Conservation (phyloP, 2,797 vertebrate species). For the Melanotaenia nigrans region DNA sequence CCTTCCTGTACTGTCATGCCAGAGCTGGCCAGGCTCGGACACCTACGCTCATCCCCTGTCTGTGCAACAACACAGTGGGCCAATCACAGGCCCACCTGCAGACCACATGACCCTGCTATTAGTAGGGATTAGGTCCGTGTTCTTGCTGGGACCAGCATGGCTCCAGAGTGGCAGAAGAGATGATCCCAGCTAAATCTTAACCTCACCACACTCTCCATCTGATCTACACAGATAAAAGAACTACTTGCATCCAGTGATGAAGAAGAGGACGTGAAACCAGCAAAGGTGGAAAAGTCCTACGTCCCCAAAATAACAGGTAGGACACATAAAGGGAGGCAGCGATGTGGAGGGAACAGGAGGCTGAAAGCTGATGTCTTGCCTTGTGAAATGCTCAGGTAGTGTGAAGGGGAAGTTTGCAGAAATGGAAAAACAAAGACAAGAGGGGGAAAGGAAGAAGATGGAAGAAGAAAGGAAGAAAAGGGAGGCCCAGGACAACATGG, state of each 20-base stretch:
- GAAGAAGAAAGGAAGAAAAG: constrained; percentile 93
- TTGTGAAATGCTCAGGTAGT: constrained; percentile 85
- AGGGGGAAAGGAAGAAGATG: constrained; percentile 90
- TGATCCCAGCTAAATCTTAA: constrained; percentile 83
- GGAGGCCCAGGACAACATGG: constrained; percentile 90
- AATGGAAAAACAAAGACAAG: constrained; percentile 98
- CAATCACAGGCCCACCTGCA: constrained; percentile 72
- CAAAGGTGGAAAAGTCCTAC: constrained; percentile 92
- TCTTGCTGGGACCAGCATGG: constrained; percentile 81
- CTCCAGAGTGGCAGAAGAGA: constrained; percentile 76
- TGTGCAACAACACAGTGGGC: constrained; percentile 57
- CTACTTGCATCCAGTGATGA: constrained; percentile 95
- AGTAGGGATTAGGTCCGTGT: constrained; percentile 78
- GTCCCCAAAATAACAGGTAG: constrained; percentile 98
- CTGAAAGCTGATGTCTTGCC: constrained; percentile 44
- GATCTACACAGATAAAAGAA: constrained; percentile 91
- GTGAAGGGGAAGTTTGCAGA: constrained; percentile 98
- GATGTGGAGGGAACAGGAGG: neutral
- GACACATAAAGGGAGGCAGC: constrained; percentile 16
- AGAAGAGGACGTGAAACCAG: constrained; percentile 89
- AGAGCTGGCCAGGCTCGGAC: constrained; percentile 42
- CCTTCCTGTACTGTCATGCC: constrained; percentile 37
- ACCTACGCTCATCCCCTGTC: constrained; percentile 66
- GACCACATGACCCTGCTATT: constrained; percentile 76
- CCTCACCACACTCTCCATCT: constrained; percentile 69